Percentiles rank a stretch among this genome's conserved stretches.
These are phyloP conservation scores for Ammodytes marinus DNA, from an alignment of 2,113 vertebrate genomes.

Conservation along the genomic window DNA sequence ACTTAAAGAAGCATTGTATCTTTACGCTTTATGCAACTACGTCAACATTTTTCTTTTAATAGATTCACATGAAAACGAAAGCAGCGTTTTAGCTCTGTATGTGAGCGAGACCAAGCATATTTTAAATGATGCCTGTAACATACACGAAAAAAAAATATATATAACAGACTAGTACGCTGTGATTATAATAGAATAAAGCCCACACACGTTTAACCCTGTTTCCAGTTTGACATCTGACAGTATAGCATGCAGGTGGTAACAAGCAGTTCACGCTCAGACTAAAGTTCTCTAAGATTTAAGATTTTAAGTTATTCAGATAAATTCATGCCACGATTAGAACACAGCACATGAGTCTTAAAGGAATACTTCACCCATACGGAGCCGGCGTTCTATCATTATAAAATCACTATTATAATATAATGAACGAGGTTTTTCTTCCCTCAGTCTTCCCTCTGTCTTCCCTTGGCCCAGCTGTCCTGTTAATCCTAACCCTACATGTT, in stretches of 20 bases:
- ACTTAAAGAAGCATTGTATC: not conserved
- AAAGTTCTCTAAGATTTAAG: not conserved
- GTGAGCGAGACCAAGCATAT: slow-evolving; percentile 10
- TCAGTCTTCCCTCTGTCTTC: too few relatives aligned
- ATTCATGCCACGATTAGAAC: too few relatives aligned
- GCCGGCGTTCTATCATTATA: too few relatives aligned
- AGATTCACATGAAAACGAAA: not conserved
- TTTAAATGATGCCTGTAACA: not conserved
- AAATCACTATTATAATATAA: too few relatives aligned
- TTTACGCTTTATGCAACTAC: not conserved
- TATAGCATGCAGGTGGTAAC: slow-evolving; percentile 29
- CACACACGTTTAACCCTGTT: slow-evolving; percentile 43
- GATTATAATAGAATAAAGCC: slow-evolving; percentile 1
- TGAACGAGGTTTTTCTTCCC: too few relatives aligned
- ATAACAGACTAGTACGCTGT: not conserved
- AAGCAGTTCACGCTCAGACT: not conserved
- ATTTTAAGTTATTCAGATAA: not conserved
- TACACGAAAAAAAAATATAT: slow-evolving; percentile 2
- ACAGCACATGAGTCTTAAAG: too few relatives aligned
- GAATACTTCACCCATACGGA: too few relatives aligned
- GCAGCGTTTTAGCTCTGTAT: not conserved
- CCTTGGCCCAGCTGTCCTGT: too few relatives aligned
- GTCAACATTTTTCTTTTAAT: too few relatives aligned
- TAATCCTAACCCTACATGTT: too few relatives aligned
- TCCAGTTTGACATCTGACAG: slow-evolving; percentile 45